A percentile compares a stretch with the other conserved stretches of the same genome.
These are phyloP conservation scores for Harpalus rufipes DNA, from an alignment of 2,888 invertebrate species.

Conservation along the genomic window DNA sequence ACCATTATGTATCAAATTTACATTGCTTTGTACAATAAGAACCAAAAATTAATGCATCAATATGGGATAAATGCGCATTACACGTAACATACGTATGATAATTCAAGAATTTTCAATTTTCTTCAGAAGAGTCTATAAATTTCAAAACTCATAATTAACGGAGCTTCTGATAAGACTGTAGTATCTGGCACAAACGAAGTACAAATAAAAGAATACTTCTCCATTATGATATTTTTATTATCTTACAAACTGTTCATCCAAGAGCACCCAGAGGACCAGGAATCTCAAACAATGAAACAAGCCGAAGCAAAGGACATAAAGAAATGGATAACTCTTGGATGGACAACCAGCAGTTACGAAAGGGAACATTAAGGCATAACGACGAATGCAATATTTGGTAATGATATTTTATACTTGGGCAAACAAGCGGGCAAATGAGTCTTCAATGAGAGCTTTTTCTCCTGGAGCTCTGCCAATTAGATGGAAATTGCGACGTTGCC, in stretches of 20 bases:
- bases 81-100: too few relatives aligned
- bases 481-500: neutral
- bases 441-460: slow-evolving; percentile 16
- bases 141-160: too few relatives aligned
- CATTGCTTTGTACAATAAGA: too few relatives aligned
- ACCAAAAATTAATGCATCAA: too few relatives aligned
- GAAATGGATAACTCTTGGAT: slow-evolving; percentile 33
- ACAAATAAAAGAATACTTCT: slow-evolving; percentile 40
- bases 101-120: too few relatives aligned
- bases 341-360: slow-evolving; percentile 7
- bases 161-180: too few relatives aligned
- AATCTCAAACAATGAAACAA: slow-evolving; percentile 31
- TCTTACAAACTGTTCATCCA: slow-evolving; percentile 11
- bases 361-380: slow-evolving; percentile 12
- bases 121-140: too few relatives aligned
- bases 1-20: too few relatives aligned
- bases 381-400: slow-evolving; percentile 36
- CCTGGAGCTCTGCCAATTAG: slow-evolving; percentile 12
- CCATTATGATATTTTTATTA: slow-evolving; percentile 45
- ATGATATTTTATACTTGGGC: slow-evolving; percentile 29
- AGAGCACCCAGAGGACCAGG: slow-evolving; percentile 14
- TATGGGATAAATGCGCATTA: too few relatives aligned
- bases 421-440: slow-evolving; percentile 22
- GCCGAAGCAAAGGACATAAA: slow-evolving; percentile 26
- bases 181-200: too few relatives aligned